phyloP scores from a whole-genome alignment of 2,113 vertebrate genomes.

The Circaetus gallicus region DNA sequence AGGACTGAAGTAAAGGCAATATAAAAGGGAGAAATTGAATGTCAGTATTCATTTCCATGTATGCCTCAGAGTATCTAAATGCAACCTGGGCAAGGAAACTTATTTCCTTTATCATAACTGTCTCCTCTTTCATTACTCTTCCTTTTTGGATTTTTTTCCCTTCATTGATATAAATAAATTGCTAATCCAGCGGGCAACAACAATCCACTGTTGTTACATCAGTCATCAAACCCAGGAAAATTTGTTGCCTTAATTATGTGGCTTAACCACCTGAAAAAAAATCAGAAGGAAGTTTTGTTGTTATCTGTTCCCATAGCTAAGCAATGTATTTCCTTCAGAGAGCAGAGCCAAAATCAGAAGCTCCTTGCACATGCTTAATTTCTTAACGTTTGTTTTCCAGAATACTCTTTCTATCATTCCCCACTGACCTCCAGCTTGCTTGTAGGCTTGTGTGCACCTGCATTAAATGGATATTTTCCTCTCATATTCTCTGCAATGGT shows the following conservation, averaged over 20 bases:
- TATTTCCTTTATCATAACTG: not conserved
- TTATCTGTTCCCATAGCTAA: not conserved
- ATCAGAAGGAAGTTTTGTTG: not conserved
- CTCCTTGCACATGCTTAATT: not conserved
- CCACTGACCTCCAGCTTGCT: not conserved
- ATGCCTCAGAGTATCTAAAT: not conserved
- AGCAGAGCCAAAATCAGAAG: not conserved
- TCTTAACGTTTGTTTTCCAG: not conserved
- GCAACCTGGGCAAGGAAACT: not conserved
- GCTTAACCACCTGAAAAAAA: not conserved
- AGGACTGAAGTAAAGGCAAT: not conserved
- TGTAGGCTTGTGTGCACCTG: not conserved
- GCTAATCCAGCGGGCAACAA: not conserved
- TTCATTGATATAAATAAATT: not conserved
- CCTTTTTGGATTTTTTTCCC: not conserved
- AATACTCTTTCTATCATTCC: not conserved
- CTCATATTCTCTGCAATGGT: not conserved
- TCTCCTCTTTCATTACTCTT: not conserved
- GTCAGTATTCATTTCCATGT: not conserved
- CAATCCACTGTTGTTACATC: not conserved
- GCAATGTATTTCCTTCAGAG: not conserved
- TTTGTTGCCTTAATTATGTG: not conserved
- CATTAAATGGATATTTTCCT: not conserved
- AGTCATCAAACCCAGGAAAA: not conserved
- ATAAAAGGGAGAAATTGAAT: not conserved